Base-by-base conservation (phyloP, 1,140 invertebrate genomes). In the Drosophila sucinea region DNA sequence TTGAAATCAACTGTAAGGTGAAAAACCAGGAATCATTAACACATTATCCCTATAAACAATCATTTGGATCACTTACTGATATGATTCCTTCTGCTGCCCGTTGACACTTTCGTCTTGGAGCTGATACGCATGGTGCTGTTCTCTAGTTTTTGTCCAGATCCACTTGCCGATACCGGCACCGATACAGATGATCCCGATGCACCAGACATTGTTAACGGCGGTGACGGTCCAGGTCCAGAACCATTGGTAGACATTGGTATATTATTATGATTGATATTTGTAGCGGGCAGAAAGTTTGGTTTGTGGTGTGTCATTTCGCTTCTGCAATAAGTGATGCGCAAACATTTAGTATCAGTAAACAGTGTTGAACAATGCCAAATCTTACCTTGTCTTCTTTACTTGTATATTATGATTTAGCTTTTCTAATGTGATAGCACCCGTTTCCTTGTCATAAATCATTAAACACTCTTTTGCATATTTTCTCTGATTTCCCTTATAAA, bases 391-490 rank as follows among this genome's bases (percentile, higher is more conserved):
- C 92, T 98, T 98, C 92, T 99, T 99, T 2, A 99, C 95, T 94
- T 97, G 96, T 83, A 99, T 97, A 93, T 97, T 98, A 77, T 96
- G 96, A 41, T 95, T 95, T 55, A 99, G 94, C 93, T 96, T 97
- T 93, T 99, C 98, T 67, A 99, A 92, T 17, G 96, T 98, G 76
- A 99, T 96, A 93, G 98, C 97, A 58, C 98, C 98, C 2, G 97
- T 99, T 47, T 94, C 93, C 91, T 96, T 95, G 92, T 99, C 97
- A 75, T 98, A 97, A 61, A 99, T 98, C 7, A 99, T 94, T 51
- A 99, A 97, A 93, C 98, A 99, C 94, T 99, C 98, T 93, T 98
- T 95, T 97, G 95, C 94, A 92, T 97, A 97, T 44, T 97, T 96
- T 90, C 96, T 94, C 90, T 98, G 96, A 85, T 97, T 97, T 54